Evolutionary conservation across 2,888 invertebrate genomes (phyloP).

Genomic region (Parnassius smintheus): DNA sequence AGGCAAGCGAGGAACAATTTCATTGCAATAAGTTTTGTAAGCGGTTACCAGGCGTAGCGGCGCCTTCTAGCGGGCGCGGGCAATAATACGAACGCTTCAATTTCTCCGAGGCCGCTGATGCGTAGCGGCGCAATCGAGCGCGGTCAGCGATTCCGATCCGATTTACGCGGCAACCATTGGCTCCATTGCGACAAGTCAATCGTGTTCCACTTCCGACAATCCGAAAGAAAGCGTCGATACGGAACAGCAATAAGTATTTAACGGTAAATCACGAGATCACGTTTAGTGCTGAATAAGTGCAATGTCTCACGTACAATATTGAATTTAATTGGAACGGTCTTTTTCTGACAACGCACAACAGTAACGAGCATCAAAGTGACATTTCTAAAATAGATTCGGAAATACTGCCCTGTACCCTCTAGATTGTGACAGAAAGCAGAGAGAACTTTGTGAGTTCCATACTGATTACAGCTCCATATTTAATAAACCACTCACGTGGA

Average conservation of each 20-base stretch:
- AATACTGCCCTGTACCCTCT: constrained; percentile 23
- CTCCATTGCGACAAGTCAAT: constrained; percentile 62
- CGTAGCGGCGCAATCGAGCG: constrained; percentile 75
- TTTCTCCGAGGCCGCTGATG: constrained; percentile 71
- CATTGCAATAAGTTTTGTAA: constrained; percentile 70
- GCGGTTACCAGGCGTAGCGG: constrained; percentile 51
- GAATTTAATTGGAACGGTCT: neutral
- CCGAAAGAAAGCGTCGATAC: constrained; percentile 45
- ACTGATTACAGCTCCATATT: constrained; percentile 77
- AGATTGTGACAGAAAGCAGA: constrained; percentile 47
- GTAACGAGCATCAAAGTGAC: neutral
- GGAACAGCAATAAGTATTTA: constrained; percentile 31
- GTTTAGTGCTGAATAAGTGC: constrained; percentile 9
- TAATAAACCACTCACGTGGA: constrained; percentile 72
- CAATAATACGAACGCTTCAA: constrained; percentile 55
- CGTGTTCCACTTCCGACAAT: constrained; percentile 57
- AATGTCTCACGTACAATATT: neutral
- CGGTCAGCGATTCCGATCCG: constrained; percentile 73
- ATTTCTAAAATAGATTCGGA: constrained; percentile 16
- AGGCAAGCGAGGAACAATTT: constrained; percentile 56
- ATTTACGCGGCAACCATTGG: constrained; percentile 61
- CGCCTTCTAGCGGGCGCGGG: constrained; percentile 56
- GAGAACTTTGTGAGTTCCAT: constrained; percentile 61
- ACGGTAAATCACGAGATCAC: constrained; percentile 29
- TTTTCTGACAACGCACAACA: neutral